A percentile compares a stretch with the other conserved stretches of the same genome.
These are phyloP conservation scores for Spodoptera exigua DNA, from an alignment of 2,888 invertebrate species.

Conservation along the genomic window DNA sequence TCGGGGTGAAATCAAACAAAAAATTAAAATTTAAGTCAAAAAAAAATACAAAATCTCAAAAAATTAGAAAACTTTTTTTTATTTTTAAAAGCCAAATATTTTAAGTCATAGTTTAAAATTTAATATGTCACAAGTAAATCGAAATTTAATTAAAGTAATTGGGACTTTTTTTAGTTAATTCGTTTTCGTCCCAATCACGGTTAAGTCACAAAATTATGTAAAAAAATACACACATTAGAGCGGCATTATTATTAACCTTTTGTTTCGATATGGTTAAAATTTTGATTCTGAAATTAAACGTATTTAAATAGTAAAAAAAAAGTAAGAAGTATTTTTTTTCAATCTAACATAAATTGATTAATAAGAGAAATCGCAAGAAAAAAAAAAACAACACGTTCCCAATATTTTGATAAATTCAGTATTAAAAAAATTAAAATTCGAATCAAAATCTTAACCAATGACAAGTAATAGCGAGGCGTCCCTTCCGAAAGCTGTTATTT, in stretches of 20 bases:
- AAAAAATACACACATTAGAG: conserved; percentile 39
- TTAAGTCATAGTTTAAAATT: conserved; percentile 30
- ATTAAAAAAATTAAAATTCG: conserved; percentile 33
- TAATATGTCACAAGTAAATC: not conserved
- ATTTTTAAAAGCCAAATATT: conserved; percentile 6
- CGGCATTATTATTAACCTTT: conserved; percentile 33
- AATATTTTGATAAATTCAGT: no score
- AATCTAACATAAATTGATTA: no score
- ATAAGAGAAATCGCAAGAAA: not conserved
- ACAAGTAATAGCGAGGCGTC: conserved; percentile 41
- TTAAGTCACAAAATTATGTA: conserved; percentile 2
- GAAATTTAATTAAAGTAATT: not conserved
- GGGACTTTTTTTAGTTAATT: conserved; percentile 3
- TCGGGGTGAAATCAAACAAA: conserved; percentile 12
- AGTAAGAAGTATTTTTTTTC: no score
- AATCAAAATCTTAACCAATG: conserved; percentile 50
- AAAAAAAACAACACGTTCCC: not conserved
- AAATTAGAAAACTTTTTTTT: not conserved
- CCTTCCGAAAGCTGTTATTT: conserved; percentile 62
- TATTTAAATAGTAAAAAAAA: no score
- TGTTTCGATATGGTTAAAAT: conserved; percentile 19
- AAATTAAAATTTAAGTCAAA: not conserved
- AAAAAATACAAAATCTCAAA: conserved; percentile 7
- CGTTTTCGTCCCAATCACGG: conserved; percentile 11
- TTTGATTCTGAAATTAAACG: conserved; percentile 34